Evolutionary conservation across 2,797 vertebrate species (phyloP).

Genomic region (Podarcis siculus): DNA sequence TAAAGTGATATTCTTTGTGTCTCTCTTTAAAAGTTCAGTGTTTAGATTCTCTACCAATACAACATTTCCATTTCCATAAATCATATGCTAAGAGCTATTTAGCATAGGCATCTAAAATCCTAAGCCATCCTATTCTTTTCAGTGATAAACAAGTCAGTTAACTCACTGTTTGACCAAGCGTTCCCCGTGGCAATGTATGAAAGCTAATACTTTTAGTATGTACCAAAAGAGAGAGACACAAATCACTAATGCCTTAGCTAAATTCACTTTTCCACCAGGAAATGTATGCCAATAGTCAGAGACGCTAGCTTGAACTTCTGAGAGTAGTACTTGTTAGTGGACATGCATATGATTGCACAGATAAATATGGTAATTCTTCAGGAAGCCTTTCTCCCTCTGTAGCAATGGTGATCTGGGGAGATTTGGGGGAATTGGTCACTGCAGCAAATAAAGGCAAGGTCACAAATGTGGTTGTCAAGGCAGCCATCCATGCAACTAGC

Average conservation of each 20-base stretch:
- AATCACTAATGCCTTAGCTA: background rate
- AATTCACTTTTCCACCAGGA: background rate
- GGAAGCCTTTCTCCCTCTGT: no score
- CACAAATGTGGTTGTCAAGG: background rate
- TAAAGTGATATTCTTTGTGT: conserved; percentile 12
- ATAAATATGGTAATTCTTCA: no score
- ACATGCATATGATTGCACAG: no score
- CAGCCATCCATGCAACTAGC: background rate
- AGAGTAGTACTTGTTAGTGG: background rate
- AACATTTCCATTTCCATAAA: background rate
- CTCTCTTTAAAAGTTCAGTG: background rate
- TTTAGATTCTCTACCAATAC: background rate
- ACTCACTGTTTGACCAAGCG: background rate
- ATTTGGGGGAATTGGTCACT: background rate
- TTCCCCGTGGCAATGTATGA: background rate
- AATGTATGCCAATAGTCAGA: background rate
- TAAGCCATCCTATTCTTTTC: background rate
- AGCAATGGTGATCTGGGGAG: background rate
- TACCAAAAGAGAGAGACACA: background rate
- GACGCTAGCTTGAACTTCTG: background rate
- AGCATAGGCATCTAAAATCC: background rate
- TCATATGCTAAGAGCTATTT: background rate
- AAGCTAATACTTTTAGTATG: background rate
- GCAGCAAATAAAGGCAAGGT: background rate
- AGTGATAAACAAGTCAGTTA: background rate